phyloP scores from a whole-genome alignment of 2,797 vertebrate species.

The Jordanella pulchra region DNA sequence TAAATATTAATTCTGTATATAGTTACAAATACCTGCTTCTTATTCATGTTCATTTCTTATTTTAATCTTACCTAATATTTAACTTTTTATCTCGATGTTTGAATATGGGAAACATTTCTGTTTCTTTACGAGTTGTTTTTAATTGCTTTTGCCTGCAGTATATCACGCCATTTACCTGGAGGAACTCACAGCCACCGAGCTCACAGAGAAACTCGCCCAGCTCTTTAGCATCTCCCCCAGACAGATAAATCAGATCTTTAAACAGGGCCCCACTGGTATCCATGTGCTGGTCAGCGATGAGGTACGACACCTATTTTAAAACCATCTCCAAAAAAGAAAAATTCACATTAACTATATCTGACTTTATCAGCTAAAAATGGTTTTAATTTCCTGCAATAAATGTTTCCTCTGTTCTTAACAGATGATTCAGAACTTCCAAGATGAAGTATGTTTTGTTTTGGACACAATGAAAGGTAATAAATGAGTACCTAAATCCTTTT shows the following conservation, averaged over 20 bases:
- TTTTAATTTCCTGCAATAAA: background rate
- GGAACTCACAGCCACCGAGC: constrained; percentile 87
- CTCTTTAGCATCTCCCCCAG: constrained; percentile 94
- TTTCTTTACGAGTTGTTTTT: background rate
- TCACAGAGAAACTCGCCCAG: constrained; percentile 93
- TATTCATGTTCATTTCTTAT: background rate
- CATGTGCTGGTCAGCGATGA: constrained; percentile 96
- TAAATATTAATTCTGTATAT: background rate
- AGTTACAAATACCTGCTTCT: background rate
- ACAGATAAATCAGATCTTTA: constrained; percentile 96
- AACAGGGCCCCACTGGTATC: constrained; percentile 95
- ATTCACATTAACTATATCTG: background rate
- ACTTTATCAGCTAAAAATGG: background rate
- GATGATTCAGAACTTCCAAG: constrained; percentile 99
- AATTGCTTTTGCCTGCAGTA: constrained; percentile 74
- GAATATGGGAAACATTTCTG: background rate
- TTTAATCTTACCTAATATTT: background rate
- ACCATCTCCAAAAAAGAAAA: background rate
- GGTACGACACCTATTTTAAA: constrained; percentile 71
- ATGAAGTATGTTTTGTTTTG: constrained; percentile 95
- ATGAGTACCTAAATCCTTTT: background rate
- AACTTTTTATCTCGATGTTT: background rate
- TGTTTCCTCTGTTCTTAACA: constrained; percentile 55
- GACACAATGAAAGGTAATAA: constrained; percentile 96
- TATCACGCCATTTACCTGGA: constrained; percentile 97